Evolutionary conservation across 2,113 vertebrate species (phyloP), one percentile per base, ranked within the genome.

Genomic region (Oceanodroma tethys): DNA sequence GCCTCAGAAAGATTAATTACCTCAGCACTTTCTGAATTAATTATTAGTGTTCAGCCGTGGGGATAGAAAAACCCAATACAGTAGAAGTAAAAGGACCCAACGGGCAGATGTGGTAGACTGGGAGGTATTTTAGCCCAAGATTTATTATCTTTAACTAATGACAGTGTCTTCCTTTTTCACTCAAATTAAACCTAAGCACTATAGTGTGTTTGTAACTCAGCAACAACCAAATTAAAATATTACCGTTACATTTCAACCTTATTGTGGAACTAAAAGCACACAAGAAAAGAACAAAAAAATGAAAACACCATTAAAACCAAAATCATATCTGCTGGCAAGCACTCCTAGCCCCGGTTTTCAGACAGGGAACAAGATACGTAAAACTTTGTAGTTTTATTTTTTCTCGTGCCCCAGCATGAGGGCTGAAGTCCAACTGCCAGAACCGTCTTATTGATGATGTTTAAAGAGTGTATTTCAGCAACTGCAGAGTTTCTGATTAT

Each of bases 1-100:
- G 88, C 88, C 78, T 97, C 81, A 83, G 86, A 96, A 98, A 97
- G 88, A 98, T 97, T 97, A 98, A 98, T 98, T 98, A 97, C 92
- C 94, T 97, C 82, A 93, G 80, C 85, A 88, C 97, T 97, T 87
- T 97, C 96, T 32, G 67, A 97, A 98, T 98, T 97, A 98, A 98
- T 98, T 98, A 97, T 96, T 97, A 97, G 62, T 22, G 50, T 81
- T 95, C 80, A 92, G 83, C 76, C 74, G 34, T 59, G 95, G 93
- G 95, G 80, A 83, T 95, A 91, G 96, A 81, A 76, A 96, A 97
- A 92, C 38, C 48, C 86, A 85, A 40, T 67, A 17, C 59, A 94
- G 91, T 62, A 87, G 93, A 96, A 96, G 86, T 66, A 86, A 90
- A 91, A 66, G 76, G 43, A 90, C 81, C 80, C 93, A 95, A 14